Evolutionary conservation across 2,888 invertebrate species (phyloP), one percentile per base, ranked within the genome.

Genomic region (Spatulosminthurus flaviceps): DNA sequence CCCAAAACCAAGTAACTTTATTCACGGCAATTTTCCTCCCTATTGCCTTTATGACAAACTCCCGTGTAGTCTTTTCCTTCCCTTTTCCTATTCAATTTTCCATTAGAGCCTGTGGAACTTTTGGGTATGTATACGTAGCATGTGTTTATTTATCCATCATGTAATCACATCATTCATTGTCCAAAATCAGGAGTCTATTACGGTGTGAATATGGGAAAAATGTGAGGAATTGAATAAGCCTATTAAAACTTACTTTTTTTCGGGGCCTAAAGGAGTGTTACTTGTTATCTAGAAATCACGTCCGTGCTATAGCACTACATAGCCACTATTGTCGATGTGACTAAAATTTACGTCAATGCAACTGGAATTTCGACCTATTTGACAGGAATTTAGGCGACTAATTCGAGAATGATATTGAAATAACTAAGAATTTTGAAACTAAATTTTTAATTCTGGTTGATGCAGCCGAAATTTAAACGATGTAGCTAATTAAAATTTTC

Each of bases 11-110:
- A 51, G 51, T 4, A 51, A 51, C 51, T 51, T 51, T 51, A 51
- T 77, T 61, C 70, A 29, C 70, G 60, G 26, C 41, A 29, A 29
- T 51, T 43, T 21, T 70, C 61, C 67, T 77, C 77, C 24, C 67
- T 16, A 4, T 28, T 28, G n/a, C 67, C 29, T 29, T n/a, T 67
- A 24, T 19, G n/a, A 28, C 67, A 28, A 24, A 21, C n/a, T 69
- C 69, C n/a, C n/a, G n/a, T n/a, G n/a, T n/a, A n/a, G 16, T 21
- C 21, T 16, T 60, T 22, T 64, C 64, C 22, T 2, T 64, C 64
- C 22, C n/a, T 51, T 19, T 51, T 16, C 16, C 16, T 51, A 9
- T 51, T 19, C 51, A 51, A 51, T 9, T 34, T 9, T 9, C 34
- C 34, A 34, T 34, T 34, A 34, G 5, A 34, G 34, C 34, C 34